Evolutionary conservation across 2,113 vertebrate genomes (phyloP).

Genomic region (Azemiops feae): DNA sequence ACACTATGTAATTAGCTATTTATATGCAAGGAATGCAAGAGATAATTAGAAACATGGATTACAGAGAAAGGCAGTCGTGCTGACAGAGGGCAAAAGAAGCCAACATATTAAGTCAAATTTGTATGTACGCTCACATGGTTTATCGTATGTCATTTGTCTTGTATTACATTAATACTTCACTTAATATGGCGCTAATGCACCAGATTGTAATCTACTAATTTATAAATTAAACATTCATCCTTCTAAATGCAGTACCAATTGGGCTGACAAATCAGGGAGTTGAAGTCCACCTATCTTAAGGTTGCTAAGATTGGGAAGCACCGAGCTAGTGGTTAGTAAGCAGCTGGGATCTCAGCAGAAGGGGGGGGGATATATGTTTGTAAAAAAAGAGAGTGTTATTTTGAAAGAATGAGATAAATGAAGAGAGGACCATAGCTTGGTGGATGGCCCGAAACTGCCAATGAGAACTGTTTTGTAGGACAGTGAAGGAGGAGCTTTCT

Average conservation of each 20-base stretch:
- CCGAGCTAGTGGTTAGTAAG: not conserved
- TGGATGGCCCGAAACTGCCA: not conserved
- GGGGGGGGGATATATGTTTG: no score
- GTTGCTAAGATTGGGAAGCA: not conserved
- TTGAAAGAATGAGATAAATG: not conserved
- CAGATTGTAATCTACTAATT: slow-evolving; percentile 63
- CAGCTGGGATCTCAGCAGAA: not conserved
- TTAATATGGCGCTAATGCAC: slow-evolving; percentile 65
- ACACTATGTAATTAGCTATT: slow-evolving; percentile 80
- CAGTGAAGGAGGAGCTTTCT: not conserved
- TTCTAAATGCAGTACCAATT: slow-evolving; percentile 28
- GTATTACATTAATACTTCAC: slow-evolving; percentile 71
- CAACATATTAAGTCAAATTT: slow-evolving; percentile 74
- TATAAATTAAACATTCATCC: slow-evolving; percentile 63
- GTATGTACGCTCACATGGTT: slow-evolving; percentile 65
- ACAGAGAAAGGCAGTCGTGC: slow-evolving; percentile 71
- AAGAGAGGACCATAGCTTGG: not conserved
- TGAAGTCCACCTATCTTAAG: not conserved
- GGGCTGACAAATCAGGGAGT: slow-evolving; percentile 35
- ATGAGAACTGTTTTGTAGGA: not conserved
- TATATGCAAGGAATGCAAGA: slow-evolving; percentile 77
- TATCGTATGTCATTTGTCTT: slow-evolving; percentile 68
- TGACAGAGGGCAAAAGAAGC: slow-evolving; percentile 72
- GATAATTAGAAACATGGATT: slow-evolving; percentile 82
- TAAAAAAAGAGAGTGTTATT: not conserved